A percentile compares a stretch with the other conserved stretches of the same genome.
These are phyloP conservation scores for Clivina fossor DNA, from an alignment of 2,888 invertebrate genomes.

Conservation along the genomic window DNA sequence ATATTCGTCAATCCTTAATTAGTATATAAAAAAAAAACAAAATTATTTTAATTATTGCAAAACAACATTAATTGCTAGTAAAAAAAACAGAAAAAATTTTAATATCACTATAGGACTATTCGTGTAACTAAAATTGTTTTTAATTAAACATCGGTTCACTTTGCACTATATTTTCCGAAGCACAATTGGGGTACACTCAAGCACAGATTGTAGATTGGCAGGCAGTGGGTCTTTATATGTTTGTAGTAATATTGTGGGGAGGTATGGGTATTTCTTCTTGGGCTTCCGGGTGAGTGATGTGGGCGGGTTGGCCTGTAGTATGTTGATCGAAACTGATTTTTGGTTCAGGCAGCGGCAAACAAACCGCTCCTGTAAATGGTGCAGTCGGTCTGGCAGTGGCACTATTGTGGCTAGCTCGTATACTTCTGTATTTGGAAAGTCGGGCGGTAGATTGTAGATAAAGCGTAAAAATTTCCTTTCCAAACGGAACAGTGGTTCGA, in stretches of 20 bases:
- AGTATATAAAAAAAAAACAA: too few relatives aligned
- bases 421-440: not conserved
- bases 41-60: too few relatives aligned
- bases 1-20: too few relatives aligned
- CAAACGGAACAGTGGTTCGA: not conserved
- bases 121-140: too few relatives aligned
- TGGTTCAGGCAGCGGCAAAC: not conserved
- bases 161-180: too few relatives aligned
- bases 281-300: not conserved
- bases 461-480: too few relatives aligned
- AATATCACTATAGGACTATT: too few relatives aligned
- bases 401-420: slow-evolving; percentile 2
- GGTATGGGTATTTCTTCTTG: not conserved
- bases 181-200: not conserved
- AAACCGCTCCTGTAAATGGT: slow-evolving; percentile 9
- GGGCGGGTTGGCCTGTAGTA: not conserved
- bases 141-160: too few relatives aligned
- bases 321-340: not conserved
- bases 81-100: too few relatives aligned
- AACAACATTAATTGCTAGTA: too few relatives aligned
- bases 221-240: not conserved
- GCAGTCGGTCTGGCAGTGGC: not conserved
- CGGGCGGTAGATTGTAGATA: not conserved
- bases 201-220: not conserved
- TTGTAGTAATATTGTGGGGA: not conserved